Percentiles rank a stretch among this genome's conserved stretches.
phyloP scores from a whole-genome alignment of 2,888 invertebrate species.

The Tromatobia lineatoria region DNA sequence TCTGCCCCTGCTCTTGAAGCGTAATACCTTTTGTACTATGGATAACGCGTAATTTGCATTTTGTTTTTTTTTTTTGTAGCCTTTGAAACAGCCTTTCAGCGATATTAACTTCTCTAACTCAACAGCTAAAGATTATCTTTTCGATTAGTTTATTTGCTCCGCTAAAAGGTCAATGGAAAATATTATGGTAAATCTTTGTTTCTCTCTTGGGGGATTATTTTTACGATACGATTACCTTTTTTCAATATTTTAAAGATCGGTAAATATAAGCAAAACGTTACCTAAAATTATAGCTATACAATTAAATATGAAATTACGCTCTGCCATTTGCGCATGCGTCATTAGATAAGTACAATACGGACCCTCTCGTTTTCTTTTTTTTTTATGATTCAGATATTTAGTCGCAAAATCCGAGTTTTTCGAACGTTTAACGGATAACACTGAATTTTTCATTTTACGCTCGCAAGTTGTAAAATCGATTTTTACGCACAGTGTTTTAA shows the following conservation, averaged over 20 bases:
- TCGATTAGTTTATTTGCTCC: slow-evolving; percentile 7
- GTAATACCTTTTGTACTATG: slow-evolving; percentile 47
- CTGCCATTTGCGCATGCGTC: too few species aligned
- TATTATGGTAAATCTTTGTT: neutral
- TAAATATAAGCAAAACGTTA: neutral
- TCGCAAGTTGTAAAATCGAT: too few species aligned
- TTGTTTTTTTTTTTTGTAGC: slow-evolving; percentile 45
- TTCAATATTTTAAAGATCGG: neutral
- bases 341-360: too few species aligned
- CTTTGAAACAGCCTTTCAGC: slow-evolving; percentile 9
- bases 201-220: neutral
- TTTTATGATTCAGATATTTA: too few species aligned
- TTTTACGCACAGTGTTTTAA: too few species aligned
- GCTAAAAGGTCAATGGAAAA: neutral
- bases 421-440: too few species aligned
- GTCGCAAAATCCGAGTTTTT: too few species aligned
- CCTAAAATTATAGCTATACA: too few species aligned
- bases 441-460: too few species aligned
- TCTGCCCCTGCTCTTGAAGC: slow-evolving; percentile 36
- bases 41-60: slow-evolving; percentile 56
- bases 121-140: slow-evolving; percentile 6
- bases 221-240: neutral
- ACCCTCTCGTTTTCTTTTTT: too few species aligned
- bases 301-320: too few species aligned
- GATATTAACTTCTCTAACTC: slow-evolving; percentile 35